Evolutionary conservation across 1,140 invertebrate species (phyloP), one percentile per base, ranked within the genome.

Genomic region (Ylistrum balloti): DNA sequence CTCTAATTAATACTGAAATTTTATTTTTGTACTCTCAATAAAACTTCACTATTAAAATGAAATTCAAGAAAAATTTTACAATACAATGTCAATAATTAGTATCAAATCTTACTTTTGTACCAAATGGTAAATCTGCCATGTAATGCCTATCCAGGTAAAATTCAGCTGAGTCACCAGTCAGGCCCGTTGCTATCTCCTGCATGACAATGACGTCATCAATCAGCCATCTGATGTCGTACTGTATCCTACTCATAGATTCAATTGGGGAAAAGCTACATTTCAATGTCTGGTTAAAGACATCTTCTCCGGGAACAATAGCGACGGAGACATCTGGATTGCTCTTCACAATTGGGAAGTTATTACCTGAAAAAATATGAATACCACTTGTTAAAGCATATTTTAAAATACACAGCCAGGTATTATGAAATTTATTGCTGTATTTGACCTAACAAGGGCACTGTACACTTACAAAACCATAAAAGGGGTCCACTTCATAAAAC

Each of bases 221-320:
- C 0, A 94, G 56, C 92, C 92, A 94, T 1, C 91, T 85, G 0
- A 94, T 90, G 17, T 89, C 85, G 85, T 93, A 93, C 17, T 90
- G 41, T 0, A 93, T 56, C 7, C 85, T 93, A 20, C 85, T 86
- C 34, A 92, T 33, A 10, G 41, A 86, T 35, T 91, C 45, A 15
- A 90, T 85, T 0, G 90, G 20, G 9, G 86, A 20, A 87, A 94
- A 93, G 20, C 89, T 56, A 90, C 94, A 94, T 0, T 15, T 10
- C 3, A 94, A 87, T 10, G 93, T 94, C 11, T 89, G 91, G 56
- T 92, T 91, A 5, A 89, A 35, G 17, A 28, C 56, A 20, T 88
- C 87, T 28, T 56, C 89, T 74, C 56, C 56, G 7, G 56, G 34
- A 32, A 88, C 87, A n/a, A 88, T 90, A 28, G 13, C 86, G 13